These are phyloP conservation scores for Melospiza melodia DNA, from an alignment of 2,113 vertebrate species.

Conservation along the genomic window DNA sequence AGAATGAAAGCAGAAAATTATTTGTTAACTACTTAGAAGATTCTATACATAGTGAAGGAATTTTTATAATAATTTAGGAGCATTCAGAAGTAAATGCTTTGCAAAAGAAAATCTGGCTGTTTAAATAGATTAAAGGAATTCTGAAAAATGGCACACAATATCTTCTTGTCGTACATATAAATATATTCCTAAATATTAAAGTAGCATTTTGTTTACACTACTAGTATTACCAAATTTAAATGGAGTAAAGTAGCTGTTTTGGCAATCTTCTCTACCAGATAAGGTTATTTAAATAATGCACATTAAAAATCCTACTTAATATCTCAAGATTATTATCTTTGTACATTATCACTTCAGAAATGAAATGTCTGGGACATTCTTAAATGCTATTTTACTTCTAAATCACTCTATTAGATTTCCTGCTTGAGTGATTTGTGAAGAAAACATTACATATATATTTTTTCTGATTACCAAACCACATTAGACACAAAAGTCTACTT, in stretches of 20 bases:
- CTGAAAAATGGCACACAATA: neutral
- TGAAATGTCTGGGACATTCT: constrained; percentile 67
- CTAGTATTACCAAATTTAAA: neutral
- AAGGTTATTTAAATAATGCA: neutral
- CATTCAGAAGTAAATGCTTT: neutral
- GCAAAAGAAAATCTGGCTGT: neutral
- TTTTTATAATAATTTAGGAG: constrained; percentile 15
- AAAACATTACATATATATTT: constrained; percentile 82
- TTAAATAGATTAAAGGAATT: neutral
- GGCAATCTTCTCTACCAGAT: neutral
- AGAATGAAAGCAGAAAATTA: constrained; percentile 68
- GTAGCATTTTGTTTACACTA: neutral
- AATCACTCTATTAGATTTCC: constrained; percentile 79
- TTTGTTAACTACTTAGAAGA: constrained; percentile 60
- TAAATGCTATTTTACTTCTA: constrained; percentile 77
- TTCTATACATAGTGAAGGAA: constrained; percentile 17
- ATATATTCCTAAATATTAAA: constrained; percentile 11
- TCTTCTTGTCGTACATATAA: neutral
- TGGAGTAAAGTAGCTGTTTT: neutral
- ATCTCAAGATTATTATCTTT: neutral
- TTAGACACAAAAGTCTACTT: constrained; percentile 82
- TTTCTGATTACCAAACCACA: constrained; percentile 77
- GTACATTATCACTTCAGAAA: constrained; percentile 28
- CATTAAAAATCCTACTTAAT: constrained; percentile 15
- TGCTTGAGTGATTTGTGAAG: constrained; percentile 79